These are phyloP conservation scores for Pachyuromys duprasi DNA, from an alignment of 2,797 vertebrate species.

Conservation along the genomic window DNA sequence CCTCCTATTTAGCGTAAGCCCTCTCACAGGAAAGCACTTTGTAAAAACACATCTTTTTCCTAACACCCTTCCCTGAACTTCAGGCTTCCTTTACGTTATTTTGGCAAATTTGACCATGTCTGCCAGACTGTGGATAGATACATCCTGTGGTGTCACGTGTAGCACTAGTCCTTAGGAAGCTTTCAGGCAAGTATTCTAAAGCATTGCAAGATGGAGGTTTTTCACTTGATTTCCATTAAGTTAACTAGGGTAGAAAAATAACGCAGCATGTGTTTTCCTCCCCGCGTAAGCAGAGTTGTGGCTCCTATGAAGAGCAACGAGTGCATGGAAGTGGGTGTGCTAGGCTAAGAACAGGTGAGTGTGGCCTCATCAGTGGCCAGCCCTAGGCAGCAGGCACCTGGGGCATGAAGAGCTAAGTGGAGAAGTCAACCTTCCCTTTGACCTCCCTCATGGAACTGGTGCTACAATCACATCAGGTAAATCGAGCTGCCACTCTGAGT, in stretches of 20 bases:
- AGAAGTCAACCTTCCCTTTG: background rate
- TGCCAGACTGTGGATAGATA: background rate
- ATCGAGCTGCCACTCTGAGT: background rate
- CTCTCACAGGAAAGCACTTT: background rate
- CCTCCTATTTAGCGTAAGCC: background rate
- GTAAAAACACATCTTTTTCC: background rate
- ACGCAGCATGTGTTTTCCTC: background rate
- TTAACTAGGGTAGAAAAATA: background rate
- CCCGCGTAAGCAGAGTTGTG: background rate
- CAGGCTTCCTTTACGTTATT: background rate
- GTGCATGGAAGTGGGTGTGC: background rate
- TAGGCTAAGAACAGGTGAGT: background rate
- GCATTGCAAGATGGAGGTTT: background rate
- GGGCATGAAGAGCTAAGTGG: background rate
- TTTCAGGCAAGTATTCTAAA: background rate
- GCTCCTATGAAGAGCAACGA: background rate
- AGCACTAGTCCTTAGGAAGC: background rate
- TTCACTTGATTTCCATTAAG: constrained; percentile 22
- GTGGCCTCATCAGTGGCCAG: background rate
- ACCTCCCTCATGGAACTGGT: background rate
- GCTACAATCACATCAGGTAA: background rate
- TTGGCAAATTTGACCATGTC: background rate
- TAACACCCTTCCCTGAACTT: background rate
- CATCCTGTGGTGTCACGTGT: background rate
- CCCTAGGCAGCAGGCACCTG: background rate